Conservation (phyloP, 2,888 invertebrate species). For the Oscheius sp. region DNA sequence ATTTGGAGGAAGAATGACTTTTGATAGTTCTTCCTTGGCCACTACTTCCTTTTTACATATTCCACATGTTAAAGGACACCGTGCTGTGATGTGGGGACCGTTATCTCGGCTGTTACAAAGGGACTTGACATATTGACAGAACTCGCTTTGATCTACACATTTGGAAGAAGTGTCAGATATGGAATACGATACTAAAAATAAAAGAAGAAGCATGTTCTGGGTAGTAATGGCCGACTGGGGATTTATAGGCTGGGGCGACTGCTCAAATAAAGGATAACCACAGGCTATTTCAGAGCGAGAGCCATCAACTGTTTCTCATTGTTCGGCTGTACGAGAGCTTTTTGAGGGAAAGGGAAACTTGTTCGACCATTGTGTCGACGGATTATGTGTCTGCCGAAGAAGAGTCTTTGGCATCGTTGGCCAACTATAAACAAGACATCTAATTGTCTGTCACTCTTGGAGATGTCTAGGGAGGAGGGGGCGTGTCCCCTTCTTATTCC, state of each 20-base stretch:
- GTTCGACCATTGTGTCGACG: background rate
- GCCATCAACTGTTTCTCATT: conserved; percentile 40
- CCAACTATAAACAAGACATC: background rate
- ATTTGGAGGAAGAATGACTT: background rate
- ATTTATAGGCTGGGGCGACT: conserved; percentile 4
- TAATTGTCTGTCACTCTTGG: too few relatives aligned
- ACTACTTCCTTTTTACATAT: background rate
- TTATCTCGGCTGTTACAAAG: conserved; percentile 15
- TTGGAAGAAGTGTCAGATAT: background rate
- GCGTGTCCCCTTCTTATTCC: background rate
- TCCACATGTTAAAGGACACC: conserved; percentile 66
- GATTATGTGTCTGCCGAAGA: background rate
- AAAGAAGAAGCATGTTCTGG: conserved; percentile 6
- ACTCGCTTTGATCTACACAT: conserved; percentile 20
- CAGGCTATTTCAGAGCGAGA: conserved; percentile 62
- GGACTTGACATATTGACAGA: conserved; percentile 8
- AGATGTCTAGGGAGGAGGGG: too few relatives aligned
- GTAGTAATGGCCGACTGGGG: background rate
- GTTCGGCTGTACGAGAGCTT: conserved; percentile 65
- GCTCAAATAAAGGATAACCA: conserved; percentile 4
- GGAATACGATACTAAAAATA: background rate
- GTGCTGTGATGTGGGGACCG: conserved; percentile 51
- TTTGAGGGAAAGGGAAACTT: background rate
- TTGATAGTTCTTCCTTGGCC: background rate
- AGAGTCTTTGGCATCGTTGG: too few relatives aligned